Conservation (phyloP, 1,140 invertebrate genomes). For the Laupala kohalensis region DNA sequence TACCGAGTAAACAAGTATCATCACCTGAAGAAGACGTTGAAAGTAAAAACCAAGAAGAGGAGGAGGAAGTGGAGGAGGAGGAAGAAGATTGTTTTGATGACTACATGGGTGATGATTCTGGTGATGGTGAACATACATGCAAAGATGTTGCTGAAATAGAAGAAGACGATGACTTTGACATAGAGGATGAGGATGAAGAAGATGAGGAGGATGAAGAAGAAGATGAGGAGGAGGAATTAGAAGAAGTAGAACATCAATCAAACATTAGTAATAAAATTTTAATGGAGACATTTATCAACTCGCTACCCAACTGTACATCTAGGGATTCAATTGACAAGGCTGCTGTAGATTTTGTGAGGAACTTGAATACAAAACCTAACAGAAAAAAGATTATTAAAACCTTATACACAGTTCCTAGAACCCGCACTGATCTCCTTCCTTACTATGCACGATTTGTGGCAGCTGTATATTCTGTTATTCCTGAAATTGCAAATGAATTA, state of each 20-base stretch:
- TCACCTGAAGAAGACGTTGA: background rate
- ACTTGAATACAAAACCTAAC: slow-evolving; percentile 89
- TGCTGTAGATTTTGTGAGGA: slow-evolving; percentile 86
- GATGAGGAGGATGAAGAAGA: slow-evolving; percentile 46
- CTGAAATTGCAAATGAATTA: slow-evolving; percentile 66
- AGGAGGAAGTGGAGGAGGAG: slow-evolving; percentile 34
- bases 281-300: slow-evolving; percentile 74
- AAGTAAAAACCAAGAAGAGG: background rate
- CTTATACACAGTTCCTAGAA: slow-evolving; percentile 68
- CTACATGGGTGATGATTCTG: slow-evolving; percentile 37
- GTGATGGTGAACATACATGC: background rate
- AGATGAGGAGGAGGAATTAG: slow-evolving; percentile 41
- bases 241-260: slow-evolving; percentile 1
- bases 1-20: no score
- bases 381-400: slow-evolving; percentile 74
- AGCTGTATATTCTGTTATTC: slow-evolving; percentile 78
- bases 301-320: slow-evolving; percentile 87
- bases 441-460: slow-evolving; percentile 91
- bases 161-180: background rate
- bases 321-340: slow-evolving; percentile 93
- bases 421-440: slow-evolving; percentile 83
- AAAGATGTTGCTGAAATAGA: background rate
- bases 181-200: slow-evolving; percentile 33
- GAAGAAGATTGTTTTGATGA: slow-evolving; percentile 65
- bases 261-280: slow-evolving; percentile 40